phyloP scores from a whole-genome alignment of 2,888 invertebrate genomes.

The Augiades crinisus region DNA sequence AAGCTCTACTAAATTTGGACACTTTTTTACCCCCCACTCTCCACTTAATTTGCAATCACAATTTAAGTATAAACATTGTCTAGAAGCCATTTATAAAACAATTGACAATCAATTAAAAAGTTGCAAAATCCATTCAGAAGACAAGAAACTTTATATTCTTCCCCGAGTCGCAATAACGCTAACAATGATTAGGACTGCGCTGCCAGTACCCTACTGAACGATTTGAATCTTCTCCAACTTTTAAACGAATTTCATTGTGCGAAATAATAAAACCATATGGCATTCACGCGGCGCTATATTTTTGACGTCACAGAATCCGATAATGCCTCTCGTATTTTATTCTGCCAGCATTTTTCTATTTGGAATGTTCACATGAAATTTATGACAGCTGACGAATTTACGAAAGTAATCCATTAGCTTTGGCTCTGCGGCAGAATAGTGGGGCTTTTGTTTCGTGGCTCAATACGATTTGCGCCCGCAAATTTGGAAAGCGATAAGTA shows the following conservation, averaged over 20 bases:
- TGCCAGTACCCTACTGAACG: constrained; percentile 47
- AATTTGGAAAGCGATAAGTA: constrained; percentile 33
- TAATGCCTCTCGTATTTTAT: constrained; percentile 46
- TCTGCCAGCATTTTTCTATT: constrained; percentile 48
- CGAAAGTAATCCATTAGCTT: constrained; percentile 52
- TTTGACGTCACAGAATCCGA: constrained; percentile 47
- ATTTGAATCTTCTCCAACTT: constrained; percentile 68
- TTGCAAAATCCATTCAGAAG: constrained; percentile 15
- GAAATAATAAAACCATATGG: constrained; percentile 51
- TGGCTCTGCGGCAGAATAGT: constrained; percentile 41
- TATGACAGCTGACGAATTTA: constrained; percentile 47
- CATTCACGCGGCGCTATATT: constrained; percentile 43
- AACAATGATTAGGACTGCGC: constrained; percentile 56
- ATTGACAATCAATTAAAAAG: constrained; percentile 21
- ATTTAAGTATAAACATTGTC: constrained; percentile 1
- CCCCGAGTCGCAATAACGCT: constrained; percentile 44
- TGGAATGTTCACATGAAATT: constrained; percentile 45
- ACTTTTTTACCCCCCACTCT: neutral
- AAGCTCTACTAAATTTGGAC: no score
- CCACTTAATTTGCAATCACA: neutral
- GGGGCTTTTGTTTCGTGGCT: constrained; percentile 24
- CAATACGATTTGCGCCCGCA: constrained; percentile 14
- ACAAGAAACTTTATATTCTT: constrained; percentile 33
- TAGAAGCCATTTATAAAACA: constrained; percentile 17
- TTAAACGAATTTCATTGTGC: constrained; percentile 64